Evolutionary conservation across 2,113 vertebrate genomes (phyloP), one percentile per base, ranked within the genome.

Genomic region (Melanerpes formicivorus): DNA sequence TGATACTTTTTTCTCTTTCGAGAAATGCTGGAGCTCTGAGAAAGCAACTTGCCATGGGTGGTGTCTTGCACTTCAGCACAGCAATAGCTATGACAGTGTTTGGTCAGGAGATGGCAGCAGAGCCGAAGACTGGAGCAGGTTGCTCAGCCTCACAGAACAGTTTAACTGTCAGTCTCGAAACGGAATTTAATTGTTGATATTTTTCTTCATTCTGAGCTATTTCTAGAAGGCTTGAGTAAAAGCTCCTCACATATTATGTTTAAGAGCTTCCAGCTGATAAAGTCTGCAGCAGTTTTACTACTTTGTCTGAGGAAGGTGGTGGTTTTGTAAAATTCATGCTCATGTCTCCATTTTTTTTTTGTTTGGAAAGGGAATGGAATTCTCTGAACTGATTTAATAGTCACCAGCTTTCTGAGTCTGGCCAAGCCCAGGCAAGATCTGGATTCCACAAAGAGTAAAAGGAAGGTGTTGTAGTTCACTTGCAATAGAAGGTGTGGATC

Each of bases 31-130:
- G 44, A 90, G 40, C 48, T 78, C 76, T 67, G 25, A 74, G 88
- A 78, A 81, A 58, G 80, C 42, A 88, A 30, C 37, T 91, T 48
- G 25, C 29, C 0, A 1, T 69, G 13, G 32, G 17, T 74, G 21
- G 22, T 91, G 26, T 54, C 22, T 80, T 65, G 21, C 26, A 50
- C 25, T 84, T 86, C 25, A 74, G 73, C 62, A 29, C 29, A 91
- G 29, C n/a, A 37, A 15, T 73, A 59, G 23, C 55, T 79, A 3
- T 85, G 30, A 29, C 26, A 10, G 5, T 18, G 6, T 87, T 82
- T 88, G 71, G 69, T 91, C 95, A 82, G 94, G 66, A 96, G 96
- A 56, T 92, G 95, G 95, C 96, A 95, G 86, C 81, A 92, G 52
- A 93, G 72, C 46, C 76, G 91, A 91, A 93, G 65, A 8, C 65